Evolutionary conservation across 2,797 vertebrate genomes (phyloP).

Genomic region (Phrynocephalus guinanensis): DNA sequence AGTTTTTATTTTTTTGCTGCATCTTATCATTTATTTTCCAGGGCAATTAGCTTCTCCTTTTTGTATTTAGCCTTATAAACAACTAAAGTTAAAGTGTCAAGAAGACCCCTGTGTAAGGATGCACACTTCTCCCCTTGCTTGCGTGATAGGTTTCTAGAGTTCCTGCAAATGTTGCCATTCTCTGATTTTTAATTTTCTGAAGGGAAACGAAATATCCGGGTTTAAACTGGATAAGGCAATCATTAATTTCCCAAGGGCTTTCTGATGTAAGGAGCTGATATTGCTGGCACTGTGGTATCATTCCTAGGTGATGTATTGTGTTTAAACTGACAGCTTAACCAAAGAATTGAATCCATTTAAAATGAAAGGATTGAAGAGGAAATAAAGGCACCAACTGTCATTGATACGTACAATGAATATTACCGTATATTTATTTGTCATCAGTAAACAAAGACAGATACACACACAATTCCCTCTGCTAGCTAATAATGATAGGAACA

Average conservation of each 20-base stretch:
- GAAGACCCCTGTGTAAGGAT: background rate
- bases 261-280: background rate
- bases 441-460: background rate
- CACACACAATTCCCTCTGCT: background rate
- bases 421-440: background rate
- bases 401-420: background rate
- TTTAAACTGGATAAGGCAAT: background rate
- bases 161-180: background rate
- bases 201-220: background rate
- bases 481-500: background rate
- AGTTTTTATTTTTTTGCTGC: background rate
- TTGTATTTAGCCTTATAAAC: background rate
- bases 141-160: background rate
- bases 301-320: background rate
- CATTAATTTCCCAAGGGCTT: background rate
- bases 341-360: background rate
- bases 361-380: conserved; percentile 2
- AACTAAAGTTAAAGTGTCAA: background rate
- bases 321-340: conserved; percentile 1
- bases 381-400: conserved; percentile 5
- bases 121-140: background rate
- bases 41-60: background rate
- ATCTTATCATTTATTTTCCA: background rate
- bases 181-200: background rate
- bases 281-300: background rate